These are phyloP conservation scores for Anguilla anguilla DNA, from an alignment of 2,797 vertebrate species.

Conservation along the genomic window DNA sequence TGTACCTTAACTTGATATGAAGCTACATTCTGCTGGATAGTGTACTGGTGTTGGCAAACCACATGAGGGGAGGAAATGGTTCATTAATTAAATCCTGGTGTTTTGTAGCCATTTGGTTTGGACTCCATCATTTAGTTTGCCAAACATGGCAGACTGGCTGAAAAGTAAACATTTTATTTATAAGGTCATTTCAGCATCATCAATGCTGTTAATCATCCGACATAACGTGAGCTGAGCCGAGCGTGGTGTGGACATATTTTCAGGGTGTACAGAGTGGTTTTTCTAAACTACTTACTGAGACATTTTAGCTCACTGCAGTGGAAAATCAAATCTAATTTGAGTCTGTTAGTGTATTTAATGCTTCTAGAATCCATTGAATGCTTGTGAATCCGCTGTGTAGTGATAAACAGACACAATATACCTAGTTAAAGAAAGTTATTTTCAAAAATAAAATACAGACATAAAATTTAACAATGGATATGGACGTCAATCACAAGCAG, in stretches of 20 bases:
- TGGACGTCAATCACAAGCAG: too few relatives aligned
- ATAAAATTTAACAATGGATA: neutral
- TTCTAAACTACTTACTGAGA: too few relatives aligned
- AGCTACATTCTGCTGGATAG: conserved; percentile 39
- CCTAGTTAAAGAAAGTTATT: neutral
- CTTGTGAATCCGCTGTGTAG: neutral
- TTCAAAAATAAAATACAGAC: neutral
- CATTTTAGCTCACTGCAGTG: neutral
- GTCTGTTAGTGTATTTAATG: neutral
- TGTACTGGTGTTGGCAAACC: conserved; percentile 43
- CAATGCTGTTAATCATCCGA: neutral
- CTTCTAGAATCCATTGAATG: neutral
- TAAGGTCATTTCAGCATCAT: neutral
- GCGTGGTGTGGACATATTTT: neutral
- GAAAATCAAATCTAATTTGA: neutral
- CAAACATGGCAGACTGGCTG: conserved; percentile 35
- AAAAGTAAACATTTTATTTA: neutral
- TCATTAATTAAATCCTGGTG: conserved; percentile 31
- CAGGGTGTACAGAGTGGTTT: neutral
- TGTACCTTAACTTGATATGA: conserved; percentile 43
- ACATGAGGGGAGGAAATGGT: conserved; percentile 33
- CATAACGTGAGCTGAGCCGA: neutral
- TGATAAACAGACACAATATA: neutral
- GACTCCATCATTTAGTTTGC: conserved; percentile 40
- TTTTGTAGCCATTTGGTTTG: conserved; percentile 34